phyloP scores from a whole-genome alignment of 2,888 invertebrate genomes.

The Buathra laborator region DNA sequence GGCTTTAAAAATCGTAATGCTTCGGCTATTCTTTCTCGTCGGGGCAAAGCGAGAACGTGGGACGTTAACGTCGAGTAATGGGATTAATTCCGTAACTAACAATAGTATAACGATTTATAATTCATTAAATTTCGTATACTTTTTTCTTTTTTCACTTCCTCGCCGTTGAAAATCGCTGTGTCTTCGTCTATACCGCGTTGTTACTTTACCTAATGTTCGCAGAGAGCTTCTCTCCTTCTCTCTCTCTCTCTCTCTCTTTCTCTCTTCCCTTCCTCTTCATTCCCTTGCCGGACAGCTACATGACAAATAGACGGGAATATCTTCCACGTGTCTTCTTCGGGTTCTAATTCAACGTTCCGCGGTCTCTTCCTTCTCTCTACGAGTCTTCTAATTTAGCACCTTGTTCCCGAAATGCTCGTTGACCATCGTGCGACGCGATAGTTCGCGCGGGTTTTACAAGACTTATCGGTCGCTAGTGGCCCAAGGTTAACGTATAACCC shows the following conservation, averaged over 20 bases:
- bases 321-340: constrained; percentile 26
- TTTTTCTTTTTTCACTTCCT: constrained; percentile 13
- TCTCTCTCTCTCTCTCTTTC: neutral
- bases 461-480: constrained; percentile 44
- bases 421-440: constrained; percentile 40
- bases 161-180: neutral
- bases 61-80: constrained; percentile 4
- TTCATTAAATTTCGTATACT: constrained; percentile 2
- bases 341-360: constrained; percentile 46
- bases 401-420: constrained; percentile 56
- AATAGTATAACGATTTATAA: neutral
- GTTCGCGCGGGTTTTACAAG: constrained; percentile 52
- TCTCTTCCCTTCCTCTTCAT: neutral
- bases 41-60: constrained; percentile 12
- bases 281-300: constrained; percentile 4
- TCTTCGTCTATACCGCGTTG: neutral
- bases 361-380: constrained; percentile 1
- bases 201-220: neutral
- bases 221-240: neutral
- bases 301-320: constrained; percentile 58
- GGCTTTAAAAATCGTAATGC: neutral
- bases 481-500: constrained; percentile 50
- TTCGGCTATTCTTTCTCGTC: neutral
- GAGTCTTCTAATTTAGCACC: constrained; percentile 63
- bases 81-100: constrained; percentile 17